phyloP scores from a whole-genome alignment of 2,797 vertebrate genomes.

The Enteromius afrohamiltoni region DNA sequence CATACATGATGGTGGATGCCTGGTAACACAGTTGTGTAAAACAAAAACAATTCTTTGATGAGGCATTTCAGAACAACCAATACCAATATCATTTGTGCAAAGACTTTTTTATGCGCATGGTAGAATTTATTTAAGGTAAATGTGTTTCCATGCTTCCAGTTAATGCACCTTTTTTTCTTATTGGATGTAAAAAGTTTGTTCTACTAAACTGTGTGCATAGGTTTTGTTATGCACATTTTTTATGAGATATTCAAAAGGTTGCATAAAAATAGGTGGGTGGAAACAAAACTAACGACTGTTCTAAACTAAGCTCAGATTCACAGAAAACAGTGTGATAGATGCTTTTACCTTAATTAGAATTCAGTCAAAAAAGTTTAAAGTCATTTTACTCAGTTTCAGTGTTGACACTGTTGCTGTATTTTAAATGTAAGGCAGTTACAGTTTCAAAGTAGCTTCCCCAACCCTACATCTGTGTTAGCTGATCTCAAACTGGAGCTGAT shows the following conservation, averaged over 20 bases:
- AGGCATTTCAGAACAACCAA: too few species aligned
- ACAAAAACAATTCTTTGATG: too few species aligned
- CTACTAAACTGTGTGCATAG: neutral
- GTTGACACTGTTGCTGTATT: neutral
- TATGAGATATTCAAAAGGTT: neutral
- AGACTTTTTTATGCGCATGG: too few species aligned
- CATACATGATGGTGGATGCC: too few species aligned
- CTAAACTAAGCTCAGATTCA: neutral
- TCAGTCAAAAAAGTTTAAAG: neutral
- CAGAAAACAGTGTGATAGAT: neutral
- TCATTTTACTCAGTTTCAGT: neutral
- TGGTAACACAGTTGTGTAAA: too few species aligned
- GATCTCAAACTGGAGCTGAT: constrained; percentile 31
- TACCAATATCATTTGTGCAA: too few species aligned
- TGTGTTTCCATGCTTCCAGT: neutral
- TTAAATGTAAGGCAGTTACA: neutral
- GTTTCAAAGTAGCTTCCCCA: neutral
- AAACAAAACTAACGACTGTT: neutral
- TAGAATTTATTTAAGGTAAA: neutral
- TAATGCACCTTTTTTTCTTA: neutral
- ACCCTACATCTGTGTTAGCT: neutral
- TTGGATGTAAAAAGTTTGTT: neutral
- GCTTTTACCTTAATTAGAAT: neutral
- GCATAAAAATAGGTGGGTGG: neutral
- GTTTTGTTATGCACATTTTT: neutral